Percentiles rank a stretch among this genome's conserved stretches.
phyloP scores from a whole-genome alignment of 92 coral and sea anemone genomes.

The Micromussa lordhowensis region DNA sequence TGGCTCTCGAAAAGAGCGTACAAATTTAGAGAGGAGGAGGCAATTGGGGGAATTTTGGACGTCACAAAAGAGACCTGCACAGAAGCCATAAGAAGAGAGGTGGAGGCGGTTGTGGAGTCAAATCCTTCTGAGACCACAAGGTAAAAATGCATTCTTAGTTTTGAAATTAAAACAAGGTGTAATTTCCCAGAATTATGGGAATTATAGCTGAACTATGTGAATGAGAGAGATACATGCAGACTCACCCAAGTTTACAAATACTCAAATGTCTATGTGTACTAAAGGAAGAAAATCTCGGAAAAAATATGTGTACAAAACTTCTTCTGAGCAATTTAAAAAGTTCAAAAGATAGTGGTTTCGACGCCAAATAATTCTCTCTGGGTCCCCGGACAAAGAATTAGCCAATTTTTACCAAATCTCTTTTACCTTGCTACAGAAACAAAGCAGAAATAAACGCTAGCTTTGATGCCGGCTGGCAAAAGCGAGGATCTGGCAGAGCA shows the following conservation, averaged over 20 bases:
- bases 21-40: conserved; percentile 59
- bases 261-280: no score
- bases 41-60: conserved; percentile 33
- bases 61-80: conserved; percentile 28
- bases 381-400: background rate
- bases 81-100: conserved; percentile 38
- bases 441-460: conserved; percentile 42
- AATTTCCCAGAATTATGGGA: no score
- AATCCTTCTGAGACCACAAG: background rate
- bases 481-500: conserved; percentile 56
- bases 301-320: no score
- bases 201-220: no score
- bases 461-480: conserved; percentile 69
- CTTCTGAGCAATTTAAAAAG: no score
- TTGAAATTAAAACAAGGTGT: no score
- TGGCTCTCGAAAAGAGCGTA: conserved; percentile 46
- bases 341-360: no score
- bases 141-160: background rate
- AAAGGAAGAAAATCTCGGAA: no score
- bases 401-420: conserved; percentile 3
- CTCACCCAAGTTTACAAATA: no score
- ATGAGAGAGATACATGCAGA: no score
- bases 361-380: no score
- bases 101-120: conserved; percentile 4
- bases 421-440: conserved; percentile 1